These are phyloP conservation scores for Pseudanteris insignis DNA, from an alignment of 2,888 invertebrate genomes.

Conservation along the genomic window DNA sequence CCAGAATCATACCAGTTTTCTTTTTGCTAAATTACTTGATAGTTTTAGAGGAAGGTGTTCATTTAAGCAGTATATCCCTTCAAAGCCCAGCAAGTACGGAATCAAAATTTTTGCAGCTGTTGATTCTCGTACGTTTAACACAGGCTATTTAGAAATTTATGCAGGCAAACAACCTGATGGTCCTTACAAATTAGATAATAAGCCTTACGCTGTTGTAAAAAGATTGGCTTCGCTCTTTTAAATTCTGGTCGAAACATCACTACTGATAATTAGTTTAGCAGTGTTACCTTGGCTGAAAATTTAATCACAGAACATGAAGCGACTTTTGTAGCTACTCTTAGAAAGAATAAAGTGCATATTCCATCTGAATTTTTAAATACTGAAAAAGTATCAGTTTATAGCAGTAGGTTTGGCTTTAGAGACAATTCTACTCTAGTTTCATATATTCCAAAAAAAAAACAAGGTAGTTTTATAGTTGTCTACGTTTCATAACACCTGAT, in stretches of 20 bases:
- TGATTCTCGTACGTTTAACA: constrained; percentile 8
- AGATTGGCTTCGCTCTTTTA: constrained; percentile 3
- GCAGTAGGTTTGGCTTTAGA: background rate
- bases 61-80: too few relatives aligned
- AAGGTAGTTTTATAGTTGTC: background rate
- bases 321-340: background rate
- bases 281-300: background rate
- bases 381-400: background rate
- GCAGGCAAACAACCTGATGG: constrained; percentile 30
- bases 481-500: background rate
- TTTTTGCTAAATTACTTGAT: too few relatives aligned
- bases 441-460: background rate
- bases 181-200: constrained; percentile 25
- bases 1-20: too few relatives aligned
- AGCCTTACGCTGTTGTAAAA: constrained; percentile 24
- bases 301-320: background rate
- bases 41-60: too few relatives aligned
- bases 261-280: background rate
- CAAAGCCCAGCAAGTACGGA: too few relatives aligned
- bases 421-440: background rate
- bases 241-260: background rate
- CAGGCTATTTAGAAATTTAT: constrained; percentile 34
- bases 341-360: background rate
- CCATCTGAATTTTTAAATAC: background rate
- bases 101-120: too few relatives aligned